Base-by-base conservation (phyloP, 2,113 vertebrate species). In the Symphodus melops region DNA sequence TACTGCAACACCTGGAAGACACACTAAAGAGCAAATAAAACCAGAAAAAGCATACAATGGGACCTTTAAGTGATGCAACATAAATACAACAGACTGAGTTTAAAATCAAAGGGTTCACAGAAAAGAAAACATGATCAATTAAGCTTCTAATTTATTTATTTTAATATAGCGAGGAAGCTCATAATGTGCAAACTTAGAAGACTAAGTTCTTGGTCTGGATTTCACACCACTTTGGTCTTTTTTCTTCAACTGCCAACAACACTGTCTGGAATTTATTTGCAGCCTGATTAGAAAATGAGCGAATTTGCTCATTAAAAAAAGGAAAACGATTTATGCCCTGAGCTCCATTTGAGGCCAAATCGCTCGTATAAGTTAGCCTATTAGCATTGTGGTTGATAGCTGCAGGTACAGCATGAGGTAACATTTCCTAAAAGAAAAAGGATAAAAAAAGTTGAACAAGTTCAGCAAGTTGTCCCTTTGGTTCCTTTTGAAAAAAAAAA, bases 201-300 rank as follows among this genome's bases (percentile, higher is more conserved):
- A 68, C 51, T 85, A 68, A 73, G 57, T 73, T 83, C 68, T 49
- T 33, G 74, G 77, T 41, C 57, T 60, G 51, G 9, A 3, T 21
- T 53, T 23, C 11, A 44, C 42, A 53, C 51, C 51, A 53, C n/a
- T 53, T 4, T 21, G 9, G 51, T 53, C 20, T 23, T 53, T 21
- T 53, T 53, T 53, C n/a, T 23, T 42, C 23, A 1, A 9, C 68
- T 77, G 73, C 85, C 85, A 87, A 67, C 46, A 73, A 77, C 12
- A 13, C 20, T 64, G 65, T 77, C 55, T 77, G 79, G 66, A 36
- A 65, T 72, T 72, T 56, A 75, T 81, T 79, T 78, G 16, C 54
- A 76, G 67, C 12, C 48, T 82, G 65, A 87, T 80, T 64, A 49
- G 6, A 39, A 23, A 77, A 68, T 4, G 19, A 60, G 17, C 42